Evolutionary conservation across 2,113 vertebrate genomes (phyloP), one percentile per base, ranked within the genome.

Genomic region (Propithecus coquereli): DNA sequence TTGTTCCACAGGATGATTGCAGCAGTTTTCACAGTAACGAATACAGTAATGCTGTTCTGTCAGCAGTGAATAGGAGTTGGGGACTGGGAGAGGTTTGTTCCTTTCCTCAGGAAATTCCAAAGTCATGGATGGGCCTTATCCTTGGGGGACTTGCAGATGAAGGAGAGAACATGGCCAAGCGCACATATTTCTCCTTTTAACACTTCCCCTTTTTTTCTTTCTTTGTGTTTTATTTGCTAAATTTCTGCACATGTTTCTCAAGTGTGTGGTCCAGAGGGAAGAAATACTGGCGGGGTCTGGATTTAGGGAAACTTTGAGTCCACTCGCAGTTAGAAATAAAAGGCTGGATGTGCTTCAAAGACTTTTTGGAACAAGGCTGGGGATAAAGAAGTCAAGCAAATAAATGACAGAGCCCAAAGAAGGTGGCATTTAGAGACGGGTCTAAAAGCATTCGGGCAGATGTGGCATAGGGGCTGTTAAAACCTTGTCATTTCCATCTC

Each of bases 231-330:
- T 74, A 87, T 92, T 87, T 95, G 86, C 94, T 95, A 93, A 63
- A 76, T 95, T 94, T 93, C 95, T 97, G 87, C 91, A 93, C 83
- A 61, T 96, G 54, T 89, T 94, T 89, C 89, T 96, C 47, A 61
- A 95, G 93, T 95, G 95, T 94, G 96, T 96, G 97, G 95, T 96
- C 96, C 90, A 66, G 59, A 90, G 50, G 88, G 84, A 91, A 65
- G 91, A 96, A 87, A 79, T 71, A 40, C 50, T 95, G 94, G 81
- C 84, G 52, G 66, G 27, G n/a, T 93, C 45, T 95, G 74, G 66
- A 40, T 81, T 91, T 68, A 87, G 65, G 84, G 91, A 97, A 95
- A 91, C 66, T 88, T 16, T 77, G 88, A 97, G 80, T 91, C 70
- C 47, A n/a, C 70, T 71, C 87, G 52, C 0, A 92, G 81, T 94